A percentile compares a stretch with the other conserved stretches of the same genome.
Conservation (phyloP, 64 coral and sea anemone species). For the Actinia equina region DNA sequence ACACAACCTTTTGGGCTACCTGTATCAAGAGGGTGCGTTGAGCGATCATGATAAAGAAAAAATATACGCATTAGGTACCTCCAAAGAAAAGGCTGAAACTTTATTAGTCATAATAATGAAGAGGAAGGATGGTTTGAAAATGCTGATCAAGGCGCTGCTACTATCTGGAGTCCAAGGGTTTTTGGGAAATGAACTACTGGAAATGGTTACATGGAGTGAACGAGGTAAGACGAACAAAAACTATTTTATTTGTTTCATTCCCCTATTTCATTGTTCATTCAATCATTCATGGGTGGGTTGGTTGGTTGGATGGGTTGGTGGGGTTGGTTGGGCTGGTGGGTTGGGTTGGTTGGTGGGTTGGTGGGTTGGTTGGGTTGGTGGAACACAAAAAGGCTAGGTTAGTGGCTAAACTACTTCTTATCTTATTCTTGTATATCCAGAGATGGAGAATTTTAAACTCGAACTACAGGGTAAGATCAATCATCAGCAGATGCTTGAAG, state of each 20-base stretch:
- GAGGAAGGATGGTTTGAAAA: background rate
- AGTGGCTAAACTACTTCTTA: background rate
- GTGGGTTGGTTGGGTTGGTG: no score
- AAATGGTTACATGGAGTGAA: background rate
- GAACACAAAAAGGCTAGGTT: no score
- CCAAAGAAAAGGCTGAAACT: background rate
- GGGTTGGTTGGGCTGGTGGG: no score
- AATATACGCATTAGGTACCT: background rate
- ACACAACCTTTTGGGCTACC: background rate
- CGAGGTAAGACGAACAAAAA: background rate
- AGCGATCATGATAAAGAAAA: background rate
- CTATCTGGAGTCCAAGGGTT: background rate
- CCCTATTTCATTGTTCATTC: no score
- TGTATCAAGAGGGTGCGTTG: constrained; percentile 2
- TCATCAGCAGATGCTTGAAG: background rate
- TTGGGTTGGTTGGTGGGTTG: no score
- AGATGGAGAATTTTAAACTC: background rate
- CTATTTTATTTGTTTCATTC: no score
- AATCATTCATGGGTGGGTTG: no score
- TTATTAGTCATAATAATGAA: background rate
- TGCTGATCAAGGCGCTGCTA: background rate
- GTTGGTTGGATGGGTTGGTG: no score
- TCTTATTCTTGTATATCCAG: background rate
- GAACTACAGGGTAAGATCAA: constrained; percentile 1
- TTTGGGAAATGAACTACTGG: background rate